These are phyloP conservation scores for Lithophane ornitopus DNA, from an alignment of 2,888 invertebrate genomes.

Conservation along the genomic window DNA sequence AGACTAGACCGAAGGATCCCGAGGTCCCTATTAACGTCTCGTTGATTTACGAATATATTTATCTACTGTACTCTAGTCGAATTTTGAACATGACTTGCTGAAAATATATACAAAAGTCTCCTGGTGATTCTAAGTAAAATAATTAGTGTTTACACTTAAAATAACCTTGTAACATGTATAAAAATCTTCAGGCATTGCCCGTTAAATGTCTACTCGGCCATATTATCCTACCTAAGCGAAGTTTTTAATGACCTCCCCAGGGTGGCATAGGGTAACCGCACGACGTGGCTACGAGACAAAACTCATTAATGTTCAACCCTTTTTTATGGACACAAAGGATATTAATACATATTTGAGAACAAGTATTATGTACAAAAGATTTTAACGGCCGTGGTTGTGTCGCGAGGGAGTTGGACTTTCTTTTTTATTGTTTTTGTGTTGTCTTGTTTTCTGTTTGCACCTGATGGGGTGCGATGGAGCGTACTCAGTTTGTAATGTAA, in stretches of 20 bases:
- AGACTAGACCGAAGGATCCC: slow-evolving; percentile 15
- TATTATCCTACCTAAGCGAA: slow-evolving; percentile 67
- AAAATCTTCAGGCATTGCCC: slow-evolving; percentile 55
- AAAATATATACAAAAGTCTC: slow-evolving; percentile 8
- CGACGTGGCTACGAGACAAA: slow-evolving; percentile 71
- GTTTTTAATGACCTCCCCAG: slow-evolving; percentile 76
- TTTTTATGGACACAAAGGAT: slow-evolving; percentile 71
- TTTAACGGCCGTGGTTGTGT: slow-evolving; percentile 57
- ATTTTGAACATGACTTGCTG: slow-evolving; percentile 9
- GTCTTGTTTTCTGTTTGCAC: slow-evolving; percentile 2
- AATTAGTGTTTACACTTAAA: slow-evolving; percentile 12
- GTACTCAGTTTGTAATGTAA: background rate
- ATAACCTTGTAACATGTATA: slow-evolving; percentile 36
- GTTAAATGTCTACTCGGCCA: slow-evolving; percentile 58
- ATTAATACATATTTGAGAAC: slow-evolving; percentile 73
- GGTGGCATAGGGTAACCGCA: slow-evolving; percentile 64
- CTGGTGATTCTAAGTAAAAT: slow-evolving; percentile 12
- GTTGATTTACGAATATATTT: slow-evolving; percentile 30
- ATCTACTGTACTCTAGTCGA: slow-evolving; percentile 15
- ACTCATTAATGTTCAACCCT: slow-evolving; percentile 76
- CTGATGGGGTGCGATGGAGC: background rate
- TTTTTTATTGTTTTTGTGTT: slow-evolving; percentile 39
- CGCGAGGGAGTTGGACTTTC: slow-evolving; percentile 28
- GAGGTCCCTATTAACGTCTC: slow-evolving; percentile 32
- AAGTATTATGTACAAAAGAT: slow-evolving; percentile 65